These are phyloP conservation scores for Cyprinodon diabolis DNA, from an alignment of 2,797 vertebrate genomes.

Conservation along the genomic window DNA sequence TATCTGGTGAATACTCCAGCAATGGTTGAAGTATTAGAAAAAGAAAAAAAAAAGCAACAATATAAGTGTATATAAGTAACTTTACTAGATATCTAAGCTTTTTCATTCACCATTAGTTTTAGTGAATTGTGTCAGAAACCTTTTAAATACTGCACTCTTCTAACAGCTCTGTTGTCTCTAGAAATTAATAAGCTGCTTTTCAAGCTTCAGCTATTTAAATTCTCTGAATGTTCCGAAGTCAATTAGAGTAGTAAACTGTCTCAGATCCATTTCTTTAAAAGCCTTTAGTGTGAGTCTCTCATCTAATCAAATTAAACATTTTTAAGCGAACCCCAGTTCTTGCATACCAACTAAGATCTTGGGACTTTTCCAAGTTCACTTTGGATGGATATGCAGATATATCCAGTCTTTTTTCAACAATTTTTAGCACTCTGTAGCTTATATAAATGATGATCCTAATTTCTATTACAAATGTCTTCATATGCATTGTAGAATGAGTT, in stretches of 20 bases:
- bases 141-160: neutral
- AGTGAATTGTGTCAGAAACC: too few species aligned
- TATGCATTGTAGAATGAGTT: too few species aligned
- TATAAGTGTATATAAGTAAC: too few species aligned
- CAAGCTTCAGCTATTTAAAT: neutral
- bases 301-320: conserved; percentile 1
- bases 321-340: neutral
- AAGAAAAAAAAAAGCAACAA: too few species aligned
- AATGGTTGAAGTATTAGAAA: too few species aligned
- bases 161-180: neutral
- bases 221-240: neutral
- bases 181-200: neutral
- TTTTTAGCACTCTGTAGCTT: neutral
- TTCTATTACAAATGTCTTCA: neutral
- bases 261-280: neutral
- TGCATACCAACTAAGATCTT: neutral
- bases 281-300: neutral
- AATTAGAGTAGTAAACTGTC: neutral
- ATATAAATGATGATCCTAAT: too few species aligned
- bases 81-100: too few species aligned
- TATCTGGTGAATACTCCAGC: too few species aligned
- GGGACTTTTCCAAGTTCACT: neutral
- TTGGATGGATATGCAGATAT: neutral
- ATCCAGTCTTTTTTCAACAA: neutral
- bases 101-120: too few species aligned